A percentile compares a stretch with the other conserved stretches of the same genome.
phyloP scores from a whole-genome alignment of 2,888 invertebrate genomes.

The Spodoptera picta region DNA sequence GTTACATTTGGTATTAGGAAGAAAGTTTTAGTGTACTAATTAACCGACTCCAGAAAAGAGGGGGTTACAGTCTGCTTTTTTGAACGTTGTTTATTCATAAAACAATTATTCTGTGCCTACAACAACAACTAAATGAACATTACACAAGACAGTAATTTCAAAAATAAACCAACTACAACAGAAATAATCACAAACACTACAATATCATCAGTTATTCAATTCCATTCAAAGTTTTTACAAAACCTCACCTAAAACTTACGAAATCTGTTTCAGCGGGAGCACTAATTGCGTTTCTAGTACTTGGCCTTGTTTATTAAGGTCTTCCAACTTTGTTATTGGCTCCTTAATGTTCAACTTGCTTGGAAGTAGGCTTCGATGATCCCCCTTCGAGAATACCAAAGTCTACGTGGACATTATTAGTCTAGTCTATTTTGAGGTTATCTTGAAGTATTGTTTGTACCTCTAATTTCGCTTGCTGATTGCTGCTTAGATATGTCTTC shows the following conservation, averaged over 20 bases:
- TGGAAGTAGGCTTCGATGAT: conserved; percentile 36
- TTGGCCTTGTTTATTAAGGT: conserved; percentile 53
- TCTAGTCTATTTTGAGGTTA: conserved; percentile 1
- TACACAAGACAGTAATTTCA: too few species aligned
- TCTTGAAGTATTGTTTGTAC: neutral
- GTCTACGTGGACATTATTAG: conserved; percentile 16
- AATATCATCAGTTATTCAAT: conserved; percentile 29
- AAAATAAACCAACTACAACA: neutral
- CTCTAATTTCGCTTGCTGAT: too few species aligned
- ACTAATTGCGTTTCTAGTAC: conserved; percentile 56
- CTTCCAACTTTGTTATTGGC: conserved; percentile 57
- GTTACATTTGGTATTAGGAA: too few species aligned
- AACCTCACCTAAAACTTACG: conserved; percentile 39
- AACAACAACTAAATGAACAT: too few species aligned
- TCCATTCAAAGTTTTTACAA: conserved; percentile 41
- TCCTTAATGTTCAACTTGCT: conserved; percentile 50
- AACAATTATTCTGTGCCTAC: too few species aligned
- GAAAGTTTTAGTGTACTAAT: too few species aligned
- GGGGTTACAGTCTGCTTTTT: too few species aligned
- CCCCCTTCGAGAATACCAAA: conserved; percentile 20
- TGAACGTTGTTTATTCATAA: too few species aligned
- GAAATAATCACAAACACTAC: neutral
- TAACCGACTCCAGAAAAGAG: too few species aligned
- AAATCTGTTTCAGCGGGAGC: conserved; percentile 50
- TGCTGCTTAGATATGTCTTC: too few species aligned